These are phyloP conservation scores for Ephialtes manifestator DNA, from an alignment of 2,888 invertebrate genomes.

Conservation along the genomic window DNA sequence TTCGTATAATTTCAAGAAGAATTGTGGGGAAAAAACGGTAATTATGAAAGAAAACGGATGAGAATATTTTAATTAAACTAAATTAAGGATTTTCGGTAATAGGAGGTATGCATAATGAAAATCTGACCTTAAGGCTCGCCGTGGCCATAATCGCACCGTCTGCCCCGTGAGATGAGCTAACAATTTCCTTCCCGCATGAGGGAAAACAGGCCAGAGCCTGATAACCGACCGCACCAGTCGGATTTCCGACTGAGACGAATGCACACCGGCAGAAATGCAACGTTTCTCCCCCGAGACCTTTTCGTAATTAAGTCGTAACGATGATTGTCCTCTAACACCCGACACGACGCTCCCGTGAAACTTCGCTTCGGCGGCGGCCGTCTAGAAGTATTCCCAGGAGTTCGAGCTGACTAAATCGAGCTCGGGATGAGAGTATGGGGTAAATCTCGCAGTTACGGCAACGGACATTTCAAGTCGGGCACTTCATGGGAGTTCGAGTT, in stretches of 20 bases:
- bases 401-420: slow-evolving; percentile 34
- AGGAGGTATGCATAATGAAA: not conserved
- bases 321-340: slow-evolving; percentile 59
- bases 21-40: too few species aligned
- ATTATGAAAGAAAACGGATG: too few species aligned
- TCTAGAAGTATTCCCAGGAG: slow-evolving; percentile 35
- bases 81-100: not conserved
- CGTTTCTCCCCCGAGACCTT: slow-evolving; percentile 12
- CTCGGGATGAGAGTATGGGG: slow-evolving; percentile 6
- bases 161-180: not conserved
- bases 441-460: slow-evolving; percentile 2
- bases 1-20: too few species aligned
- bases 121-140: not conserved
- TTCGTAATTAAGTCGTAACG: slow-evolving; percentile 64
- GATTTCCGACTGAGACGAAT: slow-evolving; percentile 37
- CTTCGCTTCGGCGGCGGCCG: slow-evolving; percentile 23
- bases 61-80: not conserved
- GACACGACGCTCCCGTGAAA: slow-evolving; percentile 44
- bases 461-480: slow-evolving; percentile 31
- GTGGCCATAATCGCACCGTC: not conserved
- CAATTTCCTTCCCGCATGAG: slow-evolving; percentile 9
- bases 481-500: slow-evolving; percentile 12
- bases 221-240: slow-evolving; percentile 16
- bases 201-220: not conserved
- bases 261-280: slow-evolving; percentile 31